These are phyloP conservation scores for Laspeyria flexula DNA, from an alignment of 2,888 invertebrate species.

Conservation along the genomic window DNA sequence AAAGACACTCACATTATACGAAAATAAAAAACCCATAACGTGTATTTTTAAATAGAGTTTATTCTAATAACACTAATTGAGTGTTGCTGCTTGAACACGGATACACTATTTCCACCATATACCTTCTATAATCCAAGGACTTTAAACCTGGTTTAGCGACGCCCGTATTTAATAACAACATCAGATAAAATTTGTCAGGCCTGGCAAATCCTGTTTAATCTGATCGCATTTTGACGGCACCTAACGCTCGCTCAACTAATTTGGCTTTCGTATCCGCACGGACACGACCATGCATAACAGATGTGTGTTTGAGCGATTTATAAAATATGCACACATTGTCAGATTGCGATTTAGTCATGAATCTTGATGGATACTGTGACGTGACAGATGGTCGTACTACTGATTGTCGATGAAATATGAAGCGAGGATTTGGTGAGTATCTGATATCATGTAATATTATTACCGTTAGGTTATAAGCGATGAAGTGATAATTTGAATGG, in stretches of 20 bases:
- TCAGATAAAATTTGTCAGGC: constrained; percentile 37
- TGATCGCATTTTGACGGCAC: constrained; percentile 45
- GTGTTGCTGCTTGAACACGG: no score
- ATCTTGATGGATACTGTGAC: constrained; percentile 47
- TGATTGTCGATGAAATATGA: background rate
- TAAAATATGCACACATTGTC: constrained; percentile 76
- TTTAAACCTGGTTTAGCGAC: no score
- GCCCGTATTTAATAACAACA: no score
- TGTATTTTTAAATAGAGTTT: no score
- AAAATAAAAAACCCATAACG: background rate
- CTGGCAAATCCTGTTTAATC: constrained; percentile 45
- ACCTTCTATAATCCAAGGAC: no score
- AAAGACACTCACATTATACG: no score
- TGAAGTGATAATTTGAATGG: no score
- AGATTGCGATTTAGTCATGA: constrained; percentile 66
- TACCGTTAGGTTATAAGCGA: no score
- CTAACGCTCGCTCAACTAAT: constrained; percentile 61
- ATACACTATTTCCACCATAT: no score
- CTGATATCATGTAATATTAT: no score
- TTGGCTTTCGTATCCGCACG: constrained; percentile 52
- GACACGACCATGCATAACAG: constrained; percentile 69
- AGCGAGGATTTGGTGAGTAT: background rate
- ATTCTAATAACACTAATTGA: no score
- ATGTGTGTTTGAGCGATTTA: constrained; percentile 68
- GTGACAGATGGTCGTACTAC: background rate